These are phyloP conservation scores for Nesogale talazaci DNA, from an alignment of 2,113 vertebrate genomes.

Conservation along the genomic window DNA sequence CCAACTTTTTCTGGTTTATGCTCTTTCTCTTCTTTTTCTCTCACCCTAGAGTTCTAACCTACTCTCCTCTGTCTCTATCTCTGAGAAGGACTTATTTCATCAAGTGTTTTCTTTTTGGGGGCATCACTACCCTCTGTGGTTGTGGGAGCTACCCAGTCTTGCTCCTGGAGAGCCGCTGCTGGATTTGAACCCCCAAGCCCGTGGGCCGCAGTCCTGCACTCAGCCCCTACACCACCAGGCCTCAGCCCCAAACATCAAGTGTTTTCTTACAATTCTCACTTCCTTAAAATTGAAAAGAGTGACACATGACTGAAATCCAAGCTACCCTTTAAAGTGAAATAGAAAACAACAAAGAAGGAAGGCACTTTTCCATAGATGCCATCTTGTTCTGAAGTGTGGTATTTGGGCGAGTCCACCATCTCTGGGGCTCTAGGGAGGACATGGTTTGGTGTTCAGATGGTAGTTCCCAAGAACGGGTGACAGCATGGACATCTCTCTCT, in stretches of 20 bases:
- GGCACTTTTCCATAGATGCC: not conserved
- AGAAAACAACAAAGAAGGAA: no score
- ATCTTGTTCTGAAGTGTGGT: not conserved
- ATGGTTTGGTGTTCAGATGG: not conserved
- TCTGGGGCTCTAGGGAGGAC: not conserved
- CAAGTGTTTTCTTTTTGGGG: not conserved
- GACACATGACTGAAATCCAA: not conserved
- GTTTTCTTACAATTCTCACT: not conserved
- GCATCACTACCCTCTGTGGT: no score
- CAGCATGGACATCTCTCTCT: not conserved
- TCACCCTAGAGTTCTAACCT: not conserved
- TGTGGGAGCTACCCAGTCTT: no score
- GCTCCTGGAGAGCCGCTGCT: no score
- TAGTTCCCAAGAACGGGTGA: not conserved
- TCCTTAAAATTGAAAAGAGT: no score
- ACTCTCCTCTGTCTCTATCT: not conserved
- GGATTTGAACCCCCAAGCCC: no score
- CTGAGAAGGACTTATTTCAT: not conserved
- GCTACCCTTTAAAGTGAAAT: not conserved
- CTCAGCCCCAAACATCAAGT: no score
- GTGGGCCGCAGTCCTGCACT: no score
- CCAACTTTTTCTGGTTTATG: not conserved
- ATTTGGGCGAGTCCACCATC: not conserved
- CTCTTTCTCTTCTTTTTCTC: constrained; percentile 1
- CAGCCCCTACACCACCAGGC: no score